Evolutionary conservation across 2,888 invertebrate genomes (phyloP), one percentile per base, ranked within the genome.

Genomic region (Dolichopus griseipennis): DNA sequence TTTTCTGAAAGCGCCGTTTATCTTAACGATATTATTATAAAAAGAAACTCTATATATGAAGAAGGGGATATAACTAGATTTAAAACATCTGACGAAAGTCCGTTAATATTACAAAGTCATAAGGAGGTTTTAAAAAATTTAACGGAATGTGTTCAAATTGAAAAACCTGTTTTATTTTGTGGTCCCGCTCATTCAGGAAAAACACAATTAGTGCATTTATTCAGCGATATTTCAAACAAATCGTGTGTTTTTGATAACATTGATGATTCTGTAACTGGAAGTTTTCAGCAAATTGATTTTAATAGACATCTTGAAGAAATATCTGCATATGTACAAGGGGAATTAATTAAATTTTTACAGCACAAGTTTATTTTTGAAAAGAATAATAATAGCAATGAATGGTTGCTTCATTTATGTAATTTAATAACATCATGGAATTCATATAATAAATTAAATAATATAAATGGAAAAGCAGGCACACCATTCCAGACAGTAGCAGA

Each of bases 241-340:
- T 69, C 74, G 6, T 81, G 78, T 65, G 75, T 79, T 65, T 76
- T 77, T 61, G 82, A 82, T 67, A 79, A 76, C 8, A 82, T 82
- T 65, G 82, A 82, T 68, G 82, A 82, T 71, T 81, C 82, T 0
- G 80, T 82, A 0, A 82, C 81, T 4, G 99, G 99, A 66, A 95
- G 97, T 71, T 99, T 97, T 82, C 99, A 99, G 84, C 99, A 99
- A 89, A 77, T 81, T 67, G 81, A 80, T 74, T 73, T 81, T 0
- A 80, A 80, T 72, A 78, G 80, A 3, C 91, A 91, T 77, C 83
- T 93, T 64, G 92, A 92, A 74, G 88, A 87, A 73, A 78, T 90
- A 33, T 84, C 85, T 7, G 7, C 21, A 5, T 15, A 52, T 6
- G 6, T 52, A 1, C 12, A 15, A 52, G 18, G 52, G 22, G 20